These are phyloP conservation scores for Tetranychus truncatus DNA, from an alignment of 2,888 invertebrate genomes.

Conservation along the genomic window DNA sequence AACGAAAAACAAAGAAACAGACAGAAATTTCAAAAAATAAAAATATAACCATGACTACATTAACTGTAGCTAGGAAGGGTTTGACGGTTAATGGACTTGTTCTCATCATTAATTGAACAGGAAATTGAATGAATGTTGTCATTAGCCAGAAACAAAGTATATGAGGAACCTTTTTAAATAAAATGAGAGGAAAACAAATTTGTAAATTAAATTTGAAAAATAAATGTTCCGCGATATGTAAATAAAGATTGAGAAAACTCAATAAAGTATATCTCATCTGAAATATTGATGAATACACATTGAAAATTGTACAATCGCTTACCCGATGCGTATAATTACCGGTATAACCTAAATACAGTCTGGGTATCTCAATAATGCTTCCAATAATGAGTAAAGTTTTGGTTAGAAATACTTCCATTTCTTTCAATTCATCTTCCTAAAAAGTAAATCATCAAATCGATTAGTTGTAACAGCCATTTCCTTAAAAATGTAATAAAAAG, in stretches of 20 bases:
- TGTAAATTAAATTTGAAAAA: neutral
- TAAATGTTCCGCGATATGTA: neutral
- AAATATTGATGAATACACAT: too few species aligned
- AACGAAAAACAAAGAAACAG: neutral
- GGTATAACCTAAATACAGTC: neutral
- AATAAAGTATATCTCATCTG: too few species aligned
- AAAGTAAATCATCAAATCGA: neutral
- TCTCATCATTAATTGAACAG: neutral
- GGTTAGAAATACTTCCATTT: neutral
- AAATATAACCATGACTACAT: neutral
- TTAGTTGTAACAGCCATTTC: neutral
- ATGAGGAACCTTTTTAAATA: neutral
- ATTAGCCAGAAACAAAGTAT: neutral
- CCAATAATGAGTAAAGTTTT: neutral
- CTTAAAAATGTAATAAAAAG: neutral
- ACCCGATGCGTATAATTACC: neutral
- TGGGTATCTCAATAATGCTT: neutral
- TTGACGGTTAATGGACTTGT: neutral
- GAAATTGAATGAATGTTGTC: neutral
- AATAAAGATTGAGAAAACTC: too few species aligned
- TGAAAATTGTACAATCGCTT: neutral
- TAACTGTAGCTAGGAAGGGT: neutral
- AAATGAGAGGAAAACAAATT: too few species aligned
- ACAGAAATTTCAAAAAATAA: neutral
- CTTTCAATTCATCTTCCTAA: neutral